Conservation (phyloP, 1,140 invertebrate species). For the Listronotus bonariensis region DNA sequence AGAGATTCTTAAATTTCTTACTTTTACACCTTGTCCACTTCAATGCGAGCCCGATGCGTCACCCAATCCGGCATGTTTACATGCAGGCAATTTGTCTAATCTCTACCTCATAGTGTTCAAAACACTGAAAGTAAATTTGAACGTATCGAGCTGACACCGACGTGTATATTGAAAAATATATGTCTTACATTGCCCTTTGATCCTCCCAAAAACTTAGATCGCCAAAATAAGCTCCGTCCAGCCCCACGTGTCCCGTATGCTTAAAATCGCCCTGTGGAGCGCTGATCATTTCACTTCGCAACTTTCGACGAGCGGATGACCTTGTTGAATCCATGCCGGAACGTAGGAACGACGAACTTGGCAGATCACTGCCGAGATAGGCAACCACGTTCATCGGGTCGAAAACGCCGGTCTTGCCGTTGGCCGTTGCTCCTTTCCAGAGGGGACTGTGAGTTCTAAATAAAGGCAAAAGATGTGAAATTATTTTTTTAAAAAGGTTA, state of each 20-base stretch:
- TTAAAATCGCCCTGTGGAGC: slow-evolving; percentile 95
- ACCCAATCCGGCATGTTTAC: too few relatives aligned
- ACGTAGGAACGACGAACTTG: slow-evolving; percentile 58
- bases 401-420: slow-evolving; percentile 87
- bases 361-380: slow-evolving; percentile 81
- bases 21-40: too few relatives aligned
- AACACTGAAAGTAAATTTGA: too few relatives aligned
- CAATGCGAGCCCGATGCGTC: too few relatives aligned
- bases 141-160: too few relatives aligned
- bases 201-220: slow-evolving; percentile 83
- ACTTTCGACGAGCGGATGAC: slow-evolving; percentile 68
- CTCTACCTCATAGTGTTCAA: too few relatives aligned
- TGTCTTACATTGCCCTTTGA: slow-evolving; percentile 62
- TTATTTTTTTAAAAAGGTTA: too few relatives aligned
- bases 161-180: neutral
- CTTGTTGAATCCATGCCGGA: slow-evolving; percentile 58
- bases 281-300: slow-evolving; percentile 93
- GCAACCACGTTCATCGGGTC: slow-evolving; percentile 88
- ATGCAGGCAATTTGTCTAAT: too few relatives aligned
- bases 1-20: too few relatives aligned
- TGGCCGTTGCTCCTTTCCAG: slow-evolving; percentile 86
- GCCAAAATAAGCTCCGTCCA: slow-evolving; percentile 96
- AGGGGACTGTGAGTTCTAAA: slow-evolving; percentile 57
- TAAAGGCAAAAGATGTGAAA: too few relatives aligned
- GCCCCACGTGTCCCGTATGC: slow-evolving; percentile 93